These are phyloP conservation scores for Atherinosoma microstoma DNA, from an alignment of 2,797 vertebrate species.

Conservation along the genomic window DNA sequence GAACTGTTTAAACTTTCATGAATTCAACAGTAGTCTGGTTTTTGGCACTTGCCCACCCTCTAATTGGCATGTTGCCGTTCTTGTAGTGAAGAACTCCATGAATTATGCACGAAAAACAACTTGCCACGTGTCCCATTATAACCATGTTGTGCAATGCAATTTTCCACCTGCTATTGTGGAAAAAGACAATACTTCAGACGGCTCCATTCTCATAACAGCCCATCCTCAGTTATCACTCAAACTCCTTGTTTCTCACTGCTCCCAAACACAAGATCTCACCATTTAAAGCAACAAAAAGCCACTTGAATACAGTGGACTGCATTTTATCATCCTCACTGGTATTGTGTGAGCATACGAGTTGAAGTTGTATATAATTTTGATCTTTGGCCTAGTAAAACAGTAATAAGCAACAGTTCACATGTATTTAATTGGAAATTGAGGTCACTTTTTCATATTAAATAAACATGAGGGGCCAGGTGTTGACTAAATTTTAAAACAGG, in stretches of 20 bases:
- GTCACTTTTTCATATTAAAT: slow-evolving; percentile 57
- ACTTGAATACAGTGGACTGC: slow-evolving; percentile 29
- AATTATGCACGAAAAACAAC: slow-evolving; percentile 85
- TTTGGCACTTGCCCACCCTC: slow-evolving; percentile 72
- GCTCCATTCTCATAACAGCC: slow-evolving; percentile 73
- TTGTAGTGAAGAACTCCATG: slow-evolving; percentile 75
- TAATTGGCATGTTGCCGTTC: slow-evolving; percentile 83
- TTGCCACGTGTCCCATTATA: slow-evolving; percentile 78
- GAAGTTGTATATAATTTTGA: slow-evolving; percentile 9
- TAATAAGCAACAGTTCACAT: slow-evolving; percentile 28
- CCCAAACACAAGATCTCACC: slow-evolving; percentile 29
- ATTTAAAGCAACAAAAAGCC: slow-evolving; percentile 28
- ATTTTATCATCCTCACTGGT: slow-evolving; percentile 47
- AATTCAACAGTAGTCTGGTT: slow-evolving; percentile 77
- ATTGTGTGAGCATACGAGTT: not conserved
- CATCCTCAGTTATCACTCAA: slow-evolving; percentile 41
- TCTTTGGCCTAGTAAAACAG: slow-evolving; percentile 45
- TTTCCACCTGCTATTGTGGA: slow-evolving; percentile 64
- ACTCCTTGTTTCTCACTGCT: slow-evolving; percentile 40
- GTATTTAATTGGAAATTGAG: slow-evolving; percentile 46
- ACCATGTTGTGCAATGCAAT: slow-evolving; percentile 73
- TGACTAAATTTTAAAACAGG: slow-evolving; percentile 24
- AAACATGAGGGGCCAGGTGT: slow-evolving; percentile 35
- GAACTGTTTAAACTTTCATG: slow-evolving; percentile 80
- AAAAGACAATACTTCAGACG: slow-evolving; percentile 73